Percentiles rank a stretch among this genome's conserved stretches.
These are phyloP conservation scores for Drosophila parvula DNA, from an alignment of 1,140 invertebrate genomes.

Conservation along the genomic window DNA sequence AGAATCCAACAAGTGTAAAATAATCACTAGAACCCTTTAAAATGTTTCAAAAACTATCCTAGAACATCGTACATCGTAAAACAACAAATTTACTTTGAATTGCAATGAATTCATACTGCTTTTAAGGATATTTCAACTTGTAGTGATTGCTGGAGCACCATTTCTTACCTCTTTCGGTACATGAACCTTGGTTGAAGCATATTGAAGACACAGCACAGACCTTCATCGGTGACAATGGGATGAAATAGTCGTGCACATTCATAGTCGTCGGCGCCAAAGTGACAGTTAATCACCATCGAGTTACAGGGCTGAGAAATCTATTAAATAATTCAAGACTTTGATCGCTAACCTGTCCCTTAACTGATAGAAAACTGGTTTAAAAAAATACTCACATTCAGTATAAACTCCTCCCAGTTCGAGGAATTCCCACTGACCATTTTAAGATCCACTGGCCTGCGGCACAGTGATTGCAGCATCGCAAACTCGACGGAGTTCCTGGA, in stretches of 20 bases:
- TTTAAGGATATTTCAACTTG: too few species aligned
- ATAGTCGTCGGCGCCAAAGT: conserved; percentile 87
- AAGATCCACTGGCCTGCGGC: conserved; percentile 84
- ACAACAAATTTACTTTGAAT: too few species aligned
- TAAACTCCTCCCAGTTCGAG: conserved; percentile 70
- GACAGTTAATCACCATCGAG: conserved; percentile 88
- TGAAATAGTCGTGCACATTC: conserved; percentile 89
- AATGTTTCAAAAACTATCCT: too few species aligned
- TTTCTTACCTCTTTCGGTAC: conserved; percentile 84
- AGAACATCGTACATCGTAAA: too few species aligned
- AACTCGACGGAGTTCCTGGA: conserved; percentile 38
- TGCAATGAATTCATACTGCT: too few species aligned
- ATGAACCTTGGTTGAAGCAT: conserved; percentile 88
- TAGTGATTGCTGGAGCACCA: too few species aligned
- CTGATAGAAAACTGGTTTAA: neutral
- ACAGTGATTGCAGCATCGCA: conserved; percentile 86
- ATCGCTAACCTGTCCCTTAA: too few species aligned
- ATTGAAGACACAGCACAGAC: conserved; percentile 93
- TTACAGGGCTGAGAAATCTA: conserved; percentile 87
- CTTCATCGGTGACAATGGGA: conserved; percentile 91
- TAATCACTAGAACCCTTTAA: too few species aligned
- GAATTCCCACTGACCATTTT: conserved; percentile 6
- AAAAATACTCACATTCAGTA: conserved; percentile 55
- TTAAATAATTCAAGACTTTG: neutral
- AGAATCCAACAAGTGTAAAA: too few species aligned